Conservation (phyloP, 2,888 invertebrate genomes). For the Arge pagana region DNA sequence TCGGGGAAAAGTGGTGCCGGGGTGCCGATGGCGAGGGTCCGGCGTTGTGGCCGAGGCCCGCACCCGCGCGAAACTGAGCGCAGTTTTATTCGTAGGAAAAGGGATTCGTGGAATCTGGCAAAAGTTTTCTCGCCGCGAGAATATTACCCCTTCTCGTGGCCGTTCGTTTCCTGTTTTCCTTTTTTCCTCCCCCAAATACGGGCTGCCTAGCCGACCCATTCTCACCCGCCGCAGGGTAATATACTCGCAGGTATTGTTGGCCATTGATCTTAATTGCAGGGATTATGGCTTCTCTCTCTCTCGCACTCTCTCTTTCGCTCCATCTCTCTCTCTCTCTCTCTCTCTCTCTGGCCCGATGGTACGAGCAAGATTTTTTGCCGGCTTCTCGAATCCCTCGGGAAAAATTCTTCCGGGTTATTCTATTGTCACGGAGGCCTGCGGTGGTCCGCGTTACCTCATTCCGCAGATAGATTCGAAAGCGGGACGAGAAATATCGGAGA, state of each 20-base stretch:
- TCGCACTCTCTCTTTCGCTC: no score
- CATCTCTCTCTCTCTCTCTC: no score
- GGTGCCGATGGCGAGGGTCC: background rate
- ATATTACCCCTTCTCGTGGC: constrained; percentile 3
- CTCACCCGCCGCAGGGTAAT: no score
- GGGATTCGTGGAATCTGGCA: constrained; percentile 12
- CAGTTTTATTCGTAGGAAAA: constrained; percentile 6
- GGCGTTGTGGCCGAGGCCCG: background rate
- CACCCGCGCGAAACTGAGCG: constrained; percentile 10
- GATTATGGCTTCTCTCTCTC: no score
- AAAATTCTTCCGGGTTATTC: constrained; percentile 17
- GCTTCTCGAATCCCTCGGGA: constrained; percentile 3
- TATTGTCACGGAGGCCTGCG: constrained; percentile 7
- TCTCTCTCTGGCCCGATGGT: no score
- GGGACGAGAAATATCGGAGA: no score
- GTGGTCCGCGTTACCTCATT: constrained; percentile 2
- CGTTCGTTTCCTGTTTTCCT: no score
- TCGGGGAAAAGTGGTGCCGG: background rate
- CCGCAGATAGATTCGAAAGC: constrained; percentile 7
- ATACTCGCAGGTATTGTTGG: no score
- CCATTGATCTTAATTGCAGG: constrained; percentile 18
- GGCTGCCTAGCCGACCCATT: background rate
- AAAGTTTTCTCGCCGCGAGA: constrained; percentile 4
- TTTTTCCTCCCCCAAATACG: no score
- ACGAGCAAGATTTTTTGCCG: no score